Conservation (phyloP, 2,113 vertebrate genomes). For the Zosterops borbonicus region DNA sequence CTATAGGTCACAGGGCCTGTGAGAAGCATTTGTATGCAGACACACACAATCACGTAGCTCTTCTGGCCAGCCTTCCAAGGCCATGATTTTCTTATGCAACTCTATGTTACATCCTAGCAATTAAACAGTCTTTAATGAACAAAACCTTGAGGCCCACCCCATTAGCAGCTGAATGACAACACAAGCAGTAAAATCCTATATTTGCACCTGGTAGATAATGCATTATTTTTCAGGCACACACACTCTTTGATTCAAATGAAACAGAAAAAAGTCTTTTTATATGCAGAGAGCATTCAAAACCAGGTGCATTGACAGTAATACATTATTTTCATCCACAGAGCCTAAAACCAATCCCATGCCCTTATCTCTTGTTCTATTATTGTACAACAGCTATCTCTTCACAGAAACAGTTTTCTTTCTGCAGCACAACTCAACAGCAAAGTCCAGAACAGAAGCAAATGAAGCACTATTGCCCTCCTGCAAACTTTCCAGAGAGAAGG, state of each 20-base stretch:
- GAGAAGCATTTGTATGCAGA: background rate
- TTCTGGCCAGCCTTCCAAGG: background rate
- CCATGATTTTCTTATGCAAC: background rate
- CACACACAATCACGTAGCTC: rapidly evolving
- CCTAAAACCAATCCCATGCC: background rate
- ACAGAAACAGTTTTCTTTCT: background rate
- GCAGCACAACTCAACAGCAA: background rate
- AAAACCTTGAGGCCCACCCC: background rate
- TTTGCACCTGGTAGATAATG: background rate
- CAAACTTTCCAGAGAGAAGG: background rate
- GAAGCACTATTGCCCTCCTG: background rate
- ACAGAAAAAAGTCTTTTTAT: background rate
- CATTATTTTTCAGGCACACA: background rate
- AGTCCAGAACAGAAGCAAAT: background rate
- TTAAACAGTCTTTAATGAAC: background rate
- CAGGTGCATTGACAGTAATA: background rate
- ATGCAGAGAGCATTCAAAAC: background rate
- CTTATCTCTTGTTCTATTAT: background rate
- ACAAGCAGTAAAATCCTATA: background rate
- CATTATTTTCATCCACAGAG: background rate
- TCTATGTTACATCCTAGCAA: background rate
- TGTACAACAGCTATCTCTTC: background rate
- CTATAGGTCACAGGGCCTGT: background rate
- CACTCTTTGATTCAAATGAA: background rate
- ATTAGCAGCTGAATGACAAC: background rate